phyloP scores from a whole-genome alignment of 2,888 invertebrate species.

The Tubulanus polymorphus region DNA sequence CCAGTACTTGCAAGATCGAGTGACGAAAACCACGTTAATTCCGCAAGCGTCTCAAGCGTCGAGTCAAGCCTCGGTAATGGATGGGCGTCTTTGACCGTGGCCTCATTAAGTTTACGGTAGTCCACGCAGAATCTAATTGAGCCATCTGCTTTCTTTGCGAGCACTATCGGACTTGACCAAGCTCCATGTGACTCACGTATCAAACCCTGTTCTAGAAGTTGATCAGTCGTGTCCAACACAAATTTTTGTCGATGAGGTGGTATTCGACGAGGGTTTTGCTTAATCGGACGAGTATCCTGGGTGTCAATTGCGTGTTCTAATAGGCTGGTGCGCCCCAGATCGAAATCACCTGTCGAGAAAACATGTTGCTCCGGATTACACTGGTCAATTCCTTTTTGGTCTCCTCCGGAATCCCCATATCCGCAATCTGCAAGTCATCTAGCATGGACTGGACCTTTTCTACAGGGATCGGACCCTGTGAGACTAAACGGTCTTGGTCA shows the following conservation, averaged over 20 bases:
- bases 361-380: neutral
- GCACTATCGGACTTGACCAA: conserved; percentile 3
- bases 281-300: neutral
- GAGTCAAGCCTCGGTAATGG: too few relatives aligned
- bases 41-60: neutral
- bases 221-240: neutral
- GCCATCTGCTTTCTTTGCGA: conserved; percentile 7
- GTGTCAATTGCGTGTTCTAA: neutral
- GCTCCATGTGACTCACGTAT: conserved; percentile 1
- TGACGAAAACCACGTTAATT: neutral
- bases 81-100: too few relatives aligned
- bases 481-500: neutral
- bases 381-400: neutral
- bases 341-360: neutral
- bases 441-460: neutral
- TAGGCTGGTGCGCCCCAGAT: neutral
- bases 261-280: neutral
- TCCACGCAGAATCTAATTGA: conserved; percentile 9
- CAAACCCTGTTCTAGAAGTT: neutral
- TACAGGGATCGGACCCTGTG: neutral
- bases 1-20: neutral
- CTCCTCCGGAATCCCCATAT: neutral
- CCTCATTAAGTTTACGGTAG: conserved; percentile 6
- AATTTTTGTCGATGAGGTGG: neutral
- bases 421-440: neutral